Evolutionary conservation across 2,797 vertebrate genomes (phyloP), one percentile per base, ranked within the genome.

Genomic region (Peromyscus attwateri): DNA sequence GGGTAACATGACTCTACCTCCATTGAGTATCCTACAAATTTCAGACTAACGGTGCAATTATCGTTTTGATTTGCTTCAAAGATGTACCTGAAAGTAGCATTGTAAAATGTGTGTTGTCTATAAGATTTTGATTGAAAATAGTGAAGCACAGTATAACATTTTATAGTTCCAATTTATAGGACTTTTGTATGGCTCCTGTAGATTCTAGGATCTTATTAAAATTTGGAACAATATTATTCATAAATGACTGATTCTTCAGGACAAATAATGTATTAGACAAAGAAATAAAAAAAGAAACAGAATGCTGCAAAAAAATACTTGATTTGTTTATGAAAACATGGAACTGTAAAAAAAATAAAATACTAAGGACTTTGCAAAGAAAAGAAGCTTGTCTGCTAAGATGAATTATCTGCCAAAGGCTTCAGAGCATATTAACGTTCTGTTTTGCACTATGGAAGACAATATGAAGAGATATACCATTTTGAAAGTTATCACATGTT

Each of bases 281-380:
- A n/a, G 70, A 95, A n/a, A 73, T 70, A 73, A 23, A 87, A 97
- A 94, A 0, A 80, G 52, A 89, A 96, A 81, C 17, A 96, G 92
- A 92, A 97, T 43, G 96, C n/a, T 95, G 4, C 29, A 91, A 96
- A 57, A 71, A 71, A 7, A 46, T 84, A 85, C 21, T 31, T 85
- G 62, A 25, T 90, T 92, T 12, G 80, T 1, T 64, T 85, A 96
- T 68, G 76, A 96, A 96, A 21, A 1, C 40, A 66, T 85, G 31
- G n/a, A 82, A n/a, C 31, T 71, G 1, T 40, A 95, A 64, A 66
- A 76, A 89, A 85, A 68, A 34, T 31, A 49, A 85, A 85, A 43
- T 40, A 62, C 6, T 49, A 11, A 85, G 11, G 19, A 12, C 37
- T 64, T 17, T 83, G 3, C 14, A 85, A 85, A 49, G 43, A 34